These are phyloP conservation scores for Eurytoma californica DNA, from an alignment of 2,888 invertebrate species.

Conservation along the genomic window DNA sequence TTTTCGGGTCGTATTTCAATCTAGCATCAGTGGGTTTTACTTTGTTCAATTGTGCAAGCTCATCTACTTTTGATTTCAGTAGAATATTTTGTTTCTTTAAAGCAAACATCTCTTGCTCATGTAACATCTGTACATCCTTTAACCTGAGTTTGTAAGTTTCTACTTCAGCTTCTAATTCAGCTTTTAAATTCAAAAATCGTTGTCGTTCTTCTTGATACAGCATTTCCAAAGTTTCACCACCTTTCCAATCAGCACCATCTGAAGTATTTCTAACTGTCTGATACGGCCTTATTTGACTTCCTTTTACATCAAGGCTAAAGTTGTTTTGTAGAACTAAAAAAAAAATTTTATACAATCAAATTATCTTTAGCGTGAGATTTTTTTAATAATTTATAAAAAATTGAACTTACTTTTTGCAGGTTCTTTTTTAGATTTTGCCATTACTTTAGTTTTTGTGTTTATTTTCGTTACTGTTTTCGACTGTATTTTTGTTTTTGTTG, in stretches of 20 bases:
- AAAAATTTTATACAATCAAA: conserved; percentile 8
- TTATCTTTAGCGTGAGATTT: neutral
- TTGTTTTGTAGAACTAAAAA: conserved; percentile 48
- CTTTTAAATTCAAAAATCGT: conserved; percentile 66
- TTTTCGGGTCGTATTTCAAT: conserved; percentile 62
- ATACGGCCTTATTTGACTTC: conserved; percentile 49
- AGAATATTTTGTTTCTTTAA: conserved; percentile 71
- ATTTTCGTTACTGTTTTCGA: conserved; percentile 60
- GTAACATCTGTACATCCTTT: conserved; percentile 67
- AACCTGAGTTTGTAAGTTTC: conserved; percentile 69
- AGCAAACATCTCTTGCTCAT: conserved; percentile 70
- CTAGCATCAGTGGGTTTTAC: conserved; percentile 57
- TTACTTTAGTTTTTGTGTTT: conserved; percentile 55
- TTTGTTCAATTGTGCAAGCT: conserved; percentile 62
- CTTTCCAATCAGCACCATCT: conserved; percentile 48
- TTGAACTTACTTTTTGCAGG: conserved; percentile 58
- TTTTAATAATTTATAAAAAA: conserved; percentile 15
- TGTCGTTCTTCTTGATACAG: conserved; percentile 70
- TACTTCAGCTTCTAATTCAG: conserved; percentile 69
- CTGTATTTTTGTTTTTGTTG: conserved; percentile 60
- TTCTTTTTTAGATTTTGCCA: conserved; percentile 61
- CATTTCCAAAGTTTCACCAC: conserved; percentile 50
- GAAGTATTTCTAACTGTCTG: conserved; percentile 46
- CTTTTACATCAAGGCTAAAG: conserved; percentile 47
- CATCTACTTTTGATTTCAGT: conserved; percentile 70